phyloP scores from a whole-genome alignment of 1,140 invertebrate genomes.

The Megalopta genalis region DNA sequence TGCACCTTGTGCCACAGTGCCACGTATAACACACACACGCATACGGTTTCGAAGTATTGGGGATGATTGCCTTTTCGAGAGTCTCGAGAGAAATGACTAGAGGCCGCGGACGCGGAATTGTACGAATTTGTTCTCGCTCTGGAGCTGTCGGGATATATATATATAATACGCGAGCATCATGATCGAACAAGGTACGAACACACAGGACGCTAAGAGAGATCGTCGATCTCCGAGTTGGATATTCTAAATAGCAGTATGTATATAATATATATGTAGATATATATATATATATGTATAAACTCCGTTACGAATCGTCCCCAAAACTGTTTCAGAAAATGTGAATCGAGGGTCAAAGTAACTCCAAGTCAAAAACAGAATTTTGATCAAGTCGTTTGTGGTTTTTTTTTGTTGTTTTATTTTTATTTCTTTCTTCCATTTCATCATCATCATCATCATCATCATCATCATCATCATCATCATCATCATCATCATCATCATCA shows the following conservation, averaged over 20 bases:
- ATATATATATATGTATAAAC: no score
- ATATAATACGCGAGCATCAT: no score
- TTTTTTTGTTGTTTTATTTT: conserved; percentile 39
- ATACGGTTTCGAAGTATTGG: conserved; percentile 71
- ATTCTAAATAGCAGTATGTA: conserved; percentile 23
- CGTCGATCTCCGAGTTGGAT: no score
- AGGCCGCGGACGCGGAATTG: neutral
- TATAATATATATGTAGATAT: no score
- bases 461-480: no score
- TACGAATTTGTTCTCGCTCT: conserved; percentile 47
- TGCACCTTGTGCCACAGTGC: no score
- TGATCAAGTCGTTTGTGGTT: conserved; percentile 66
- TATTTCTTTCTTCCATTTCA: no score
- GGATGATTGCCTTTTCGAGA: conserved; percentile 73
- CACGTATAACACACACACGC: conserved; percentile 23
- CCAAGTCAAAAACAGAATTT: conserved; percentile 73
- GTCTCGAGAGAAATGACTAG: conserved; percentile 26
- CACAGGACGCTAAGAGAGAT: no score
- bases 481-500: no score
- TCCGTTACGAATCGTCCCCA: conserved; percentile 74
- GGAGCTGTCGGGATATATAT: conserved; percentile 32
- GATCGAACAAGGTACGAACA: no score
- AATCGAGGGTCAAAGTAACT: conserved; percentile 75
- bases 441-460: no score
- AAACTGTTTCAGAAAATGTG: conserved; percentile 77